phyloP scores from a whole-genome alignment of 2,888 invertebrate species.

The Agrypnus murinus region DNA sequence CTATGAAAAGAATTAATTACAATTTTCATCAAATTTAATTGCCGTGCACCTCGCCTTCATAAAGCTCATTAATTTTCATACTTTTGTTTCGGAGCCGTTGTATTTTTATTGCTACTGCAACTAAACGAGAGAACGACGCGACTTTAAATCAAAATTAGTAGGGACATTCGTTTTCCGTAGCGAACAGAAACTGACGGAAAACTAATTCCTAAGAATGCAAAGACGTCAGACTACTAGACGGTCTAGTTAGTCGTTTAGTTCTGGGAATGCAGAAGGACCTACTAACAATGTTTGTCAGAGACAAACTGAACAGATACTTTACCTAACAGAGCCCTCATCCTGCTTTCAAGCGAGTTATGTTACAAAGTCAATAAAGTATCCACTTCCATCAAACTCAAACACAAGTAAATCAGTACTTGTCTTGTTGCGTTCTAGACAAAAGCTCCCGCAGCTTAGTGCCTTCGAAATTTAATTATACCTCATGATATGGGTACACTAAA shows the following conservation, averaged over 20 bases:
- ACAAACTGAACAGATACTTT: slow-evolving; percentile 62
- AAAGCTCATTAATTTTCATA: slow-evolving; percentile 46
- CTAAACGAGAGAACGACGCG: not conserved
- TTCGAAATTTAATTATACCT: slow-evolving; percentile 45
- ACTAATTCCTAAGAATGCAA: slow-evolving; percentile 37
- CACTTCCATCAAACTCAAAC: slow-evolving; percentile 65
- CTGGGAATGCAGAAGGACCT: slow-evolving; percentile 42
- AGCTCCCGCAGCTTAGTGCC: slow-evolving; percentile 47
- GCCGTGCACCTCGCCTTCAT: slow-evolving; percentile 39
- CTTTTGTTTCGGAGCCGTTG: slow-evolving; percentile 12
- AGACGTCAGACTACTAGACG: slow-evolving; percentile 22
- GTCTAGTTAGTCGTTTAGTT: slow-evolving; percentile 47
- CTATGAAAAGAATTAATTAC: slow-evolving; percentile 48
- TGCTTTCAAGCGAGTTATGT: slow-evolving; percentile 59
- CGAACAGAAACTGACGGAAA: slow-evolving; percentile 13
- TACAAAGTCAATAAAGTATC: slow-evolving; percentile 65
- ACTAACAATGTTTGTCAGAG: slow-evolving; percentile 59
- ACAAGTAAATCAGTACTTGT: slow-evolving; percentile 64
- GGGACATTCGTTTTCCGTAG: not conserved
- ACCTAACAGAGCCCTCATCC: slow-evolving; percentile 60
- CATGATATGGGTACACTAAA: slow-evolving; percentile 40
- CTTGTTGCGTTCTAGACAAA: slow-evolving; percentile 55
- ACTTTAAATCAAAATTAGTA: slow-evolving; percentile 24
- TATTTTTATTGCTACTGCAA: slow-evolving; percentile 15
- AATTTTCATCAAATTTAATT: slow-evolving; percentile 48